These are phyloP conservation scores for Neomicropteryx cornuta DNA, from an alignment of 1,140 invertebrate species.

Conservation along the genomic window DNA sequence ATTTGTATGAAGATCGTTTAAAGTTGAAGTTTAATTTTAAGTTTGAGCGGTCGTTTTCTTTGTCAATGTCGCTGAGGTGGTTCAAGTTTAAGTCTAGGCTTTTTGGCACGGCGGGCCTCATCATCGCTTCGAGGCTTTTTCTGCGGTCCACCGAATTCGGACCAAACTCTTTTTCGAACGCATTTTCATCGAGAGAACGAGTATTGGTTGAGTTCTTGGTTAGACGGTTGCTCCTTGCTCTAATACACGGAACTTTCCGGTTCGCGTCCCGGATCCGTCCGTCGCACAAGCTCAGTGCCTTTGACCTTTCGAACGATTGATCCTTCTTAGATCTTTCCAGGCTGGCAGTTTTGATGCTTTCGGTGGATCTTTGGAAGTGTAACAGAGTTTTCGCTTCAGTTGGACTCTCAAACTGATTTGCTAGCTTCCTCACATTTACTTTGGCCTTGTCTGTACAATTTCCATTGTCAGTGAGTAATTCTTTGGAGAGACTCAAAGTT, in stretches of 20 bases:
- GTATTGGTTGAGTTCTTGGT: conserved; percentile 53
- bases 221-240: conserved; percentile 27
- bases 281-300: conserved; percentile 14
- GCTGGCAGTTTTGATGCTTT: conserved; percentile 25
- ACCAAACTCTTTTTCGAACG: conserved; percentile 52
- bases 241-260: conserved; percentile 11
- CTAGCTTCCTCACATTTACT: conserved; percentile 42
- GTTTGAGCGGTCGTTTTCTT: conserved; percentile 14
- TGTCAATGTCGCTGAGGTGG: too few relatives aligned
- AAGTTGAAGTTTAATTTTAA: conserved; percentile 6
- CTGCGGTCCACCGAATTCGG: conserved; percentile 29
- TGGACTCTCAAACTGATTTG: conserved; percentile 46
- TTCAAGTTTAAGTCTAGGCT: conserved; percentile 41
- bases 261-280: conserved; percentile 6
- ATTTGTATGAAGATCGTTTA: conserved; percentile 8
- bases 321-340: conserved; percentile 23
- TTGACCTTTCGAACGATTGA: conserved; percentile 10
- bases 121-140: conserved; percentile 42
- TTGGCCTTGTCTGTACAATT: too few relatives aligned
- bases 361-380: conserved; percentile 32
- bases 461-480: too few relatives aligned
- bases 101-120: conserved; percentile 27
- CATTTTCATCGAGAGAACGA: conserved; percentile 60
- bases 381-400: conserved; percentile 35
- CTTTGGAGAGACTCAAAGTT: too few relatives aligned